Percentiles rank a stretch among this genome's conserved stretches.
phyloP scores from a whole-genome alignment of 2,888 invertebrate species.

The Argyra leucocephala region DNA sequence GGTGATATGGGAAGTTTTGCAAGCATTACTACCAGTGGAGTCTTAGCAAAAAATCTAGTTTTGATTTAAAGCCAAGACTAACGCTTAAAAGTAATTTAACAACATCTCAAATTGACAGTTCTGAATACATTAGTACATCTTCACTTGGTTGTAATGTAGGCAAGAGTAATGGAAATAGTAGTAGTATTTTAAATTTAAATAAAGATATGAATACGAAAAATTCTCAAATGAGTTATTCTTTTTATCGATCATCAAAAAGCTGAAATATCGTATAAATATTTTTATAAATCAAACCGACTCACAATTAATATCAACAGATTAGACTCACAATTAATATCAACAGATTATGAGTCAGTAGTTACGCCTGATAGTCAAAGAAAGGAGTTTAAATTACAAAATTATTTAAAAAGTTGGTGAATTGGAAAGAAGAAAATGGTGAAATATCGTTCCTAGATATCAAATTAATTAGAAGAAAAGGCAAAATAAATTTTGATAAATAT shows the following conservation, averaged over 20 bases:
- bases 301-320: no score
- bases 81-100: slow-evolving; percentile 54
- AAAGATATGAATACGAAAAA: neutral
- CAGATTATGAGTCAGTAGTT: neutral
- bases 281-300: slow-evolving; percentile 36
- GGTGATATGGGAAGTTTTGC: slow-evolving; percentile 53
- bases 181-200: neutral
- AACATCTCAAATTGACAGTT: slow-evolving; percentile 61
- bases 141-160: slow-evolving; percentile 29
- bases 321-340: slow-evolving; percentile 18
- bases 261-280: slow-evolving; percentile 40
- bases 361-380: slow-evolving; percentile 36
- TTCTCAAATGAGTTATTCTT: slow-evolving; percentile 19
- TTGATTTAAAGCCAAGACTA: slow-evolving; percentile 39
- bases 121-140: slow-evolving; percentile 47
- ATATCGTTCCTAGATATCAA: no score
- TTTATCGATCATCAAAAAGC: slow-evolving; percentile 42
- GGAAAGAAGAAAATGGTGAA: no score
- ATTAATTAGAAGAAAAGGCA: no score
- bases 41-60: slow-evolving; percentile 49
- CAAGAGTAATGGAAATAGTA: slow-evolving; percentile 18
- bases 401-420: no score
- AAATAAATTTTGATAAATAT: no score
- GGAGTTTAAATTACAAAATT: no score
- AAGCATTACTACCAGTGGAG: slow-evolving; percentile 63